These are phyloP conservation scores for Leucopternis melanops DNA, from an alignment of 2,113 vertebrate species.

Conservation along the genomic window DNA sequence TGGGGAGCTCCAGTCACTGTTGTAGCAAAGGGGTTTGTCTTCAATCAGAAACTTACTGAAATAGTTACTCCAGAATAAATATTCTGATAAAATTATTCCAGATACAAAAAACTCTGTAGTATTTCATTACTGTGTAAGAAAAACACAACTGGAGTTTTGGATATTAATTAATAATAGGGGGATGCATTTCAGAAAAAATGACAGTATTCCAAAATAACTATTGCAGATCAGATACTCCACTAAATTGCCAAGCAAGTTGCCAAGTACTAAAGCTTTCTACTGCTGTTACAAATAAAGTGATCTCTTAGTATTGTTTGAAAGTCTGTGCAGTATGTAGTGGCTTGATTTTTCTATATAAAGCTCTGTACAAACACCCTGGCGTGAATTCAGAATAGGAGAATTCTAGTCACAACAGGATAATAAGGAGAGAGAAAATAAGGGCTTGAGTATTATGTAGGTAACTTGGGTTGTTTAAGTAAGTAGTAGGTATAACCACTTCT, in stretches of 20 bases:
- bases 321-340: background rate
- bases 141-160: background rate
- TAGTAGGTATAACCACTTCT: background rate
- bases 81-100: background rate
- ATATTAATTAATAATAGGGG: background rate
- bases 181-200: background rate
- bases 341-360: background rate
- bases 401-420: background rate
- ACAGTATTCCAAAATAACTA: background rate
- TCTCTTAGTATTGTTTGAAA: background rate
- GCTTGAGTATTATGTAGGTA: background rate
- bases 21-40: background rate
- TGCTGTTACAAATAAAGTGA: background rate
- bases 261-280: background rate
- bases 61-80: background rate
- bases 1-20: background rate
- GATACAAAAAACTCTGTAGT: background rate
- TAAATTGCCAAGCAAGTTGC: background rate
- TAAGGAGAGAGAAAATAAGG: background rate
- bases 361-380: background rate
- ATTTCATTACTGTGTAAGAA: background rate
- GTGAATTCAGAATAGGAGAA: background rate
- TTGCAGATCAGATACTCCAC: background rate
- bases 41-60: background rate
- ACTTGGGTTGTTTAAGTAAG: constrained; percentile 26